Percentiles rank a stretch among this genome's conserved stretches.
Conservation (phyloP, 2,113 vertebrate genomes). For the Clarias magur region DNA sequence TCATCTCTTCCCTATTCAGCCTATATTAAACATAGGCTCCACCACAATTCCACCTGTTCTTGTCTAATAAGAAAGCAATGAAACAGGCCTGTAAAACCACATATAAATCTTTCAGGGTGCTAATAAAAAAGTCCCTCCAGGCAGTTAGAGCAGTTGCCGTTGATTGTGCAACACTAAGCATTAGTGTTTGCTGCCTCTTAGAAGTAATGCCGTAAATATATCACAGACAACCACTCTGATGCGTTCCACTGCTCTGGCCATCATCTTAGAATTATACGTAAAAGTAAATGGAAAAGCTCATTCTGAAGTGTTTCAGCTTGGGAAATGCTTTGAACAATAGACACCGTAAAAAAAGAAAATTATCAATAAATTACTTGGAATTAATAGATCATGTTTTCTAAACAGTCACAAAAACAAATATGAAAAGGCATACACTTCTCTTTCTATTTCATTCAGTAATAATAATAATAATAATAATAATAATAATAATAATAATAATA, state of each 20-base stretch:
- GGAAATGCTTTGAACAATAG: not conserved
- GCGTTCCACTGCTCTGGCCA: conserved; percentile 3
- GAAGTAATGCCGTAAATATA: conserved; percentile 49
- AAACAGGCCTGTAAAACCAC: conserved; percentile 59
- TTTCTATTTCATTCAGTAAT: too few relatives aligned
- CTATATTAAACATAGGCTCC: conserved; percentile 37
- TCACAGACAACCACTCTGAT: not conserved
- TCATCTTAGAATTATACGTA: not conserved
- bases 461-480: not conserved
- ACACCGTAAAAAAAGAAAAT: not conserved
- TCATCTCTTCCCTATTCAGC: conserved; percentile 32
- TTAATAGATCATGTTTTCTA: not conserved
- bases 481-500: not conserved
- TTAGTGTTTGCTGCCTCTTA: conserved; percentile 48
- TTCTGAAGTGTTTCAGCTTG: not conserved
- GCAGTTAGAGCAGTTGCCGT: conserved; percentile 52
- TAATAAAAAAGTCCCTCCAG: conserved; percentile 59
- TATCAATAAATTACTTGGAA: not conserved
- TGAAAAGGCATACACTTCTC: not conserved
- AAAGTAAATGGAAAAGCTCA: conserved; percentile 8
- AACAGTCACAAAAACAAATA: not conserved
- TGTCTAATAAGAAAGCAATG: conserved; percentile 57
- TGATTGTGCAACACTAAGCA: conserved; percentile 53
- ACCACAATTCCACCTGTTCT: conserved; percentile 53
- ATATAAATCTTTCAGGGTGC: conserved; percentile 57